phyloP scores from a whole-genome alignment of 2,888 invertebrate species.

The Standfussiana lucernea region DNA sequence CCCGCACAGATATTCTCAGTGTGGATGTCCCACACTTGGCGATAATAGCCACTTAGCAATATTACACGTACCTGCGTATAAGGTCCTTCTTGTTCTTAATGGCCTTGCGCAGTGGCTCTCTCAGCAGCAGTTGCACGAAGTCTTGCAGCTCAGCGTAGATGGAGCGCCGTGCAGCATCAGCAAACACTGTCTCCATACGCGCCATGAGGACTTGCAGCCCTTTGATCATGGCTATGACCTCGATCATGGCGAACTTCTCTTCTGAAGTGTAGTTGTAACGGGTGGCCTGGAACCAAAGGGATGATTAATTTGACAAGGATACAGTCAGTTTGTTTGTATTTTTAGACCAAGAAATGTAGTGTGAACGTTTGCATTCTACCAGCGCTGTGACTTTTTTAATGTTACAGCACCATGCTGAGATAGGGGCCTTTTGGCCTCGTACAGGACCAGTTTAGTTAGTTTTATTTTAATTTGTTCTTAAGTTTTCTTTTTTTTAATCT shows the following conservation, averaged over 20 bases:
- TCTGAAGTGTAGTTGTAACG: slow-evolving; percentile 99
- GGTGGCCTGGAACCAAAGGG: slow-evolving; percentile 92
- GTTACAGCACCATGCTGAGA: no score
- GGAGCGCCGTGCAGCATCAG: slow-evolving; percentile 91
- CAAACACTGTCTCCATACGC: slow-evolving; percentile 97
- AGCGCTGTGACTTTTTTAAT: no score
- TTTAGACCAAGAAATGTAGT: no score
- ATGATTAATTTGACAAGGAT: not conserved
- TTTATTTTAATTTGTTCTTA: no score
- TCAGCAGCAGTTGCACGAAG: slow-evolving; percentile 96
- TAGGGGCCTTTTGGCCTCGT: no score
- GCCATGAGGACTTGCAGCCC: slow-evolving; percentile 99
- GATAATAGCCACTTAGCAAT: not conserved
- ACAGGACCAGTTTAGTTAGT: no score
- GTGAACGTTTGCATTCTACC: no score
- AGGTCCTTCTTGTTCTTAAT: slow-evolving; percentile 99
- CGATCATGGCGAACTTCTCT: slow-evolving; percentile 99
- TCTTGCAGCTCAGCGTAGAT: slow-evolving; percentile 99
- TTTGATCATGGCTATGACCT: slow-evolving; percentile 99
- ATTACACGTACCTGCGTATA: slow-evolving; percentile 92
- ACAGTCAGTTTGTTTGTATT: no score
- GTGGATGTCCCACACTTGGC: no score
- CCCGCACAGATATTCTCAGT: no score
- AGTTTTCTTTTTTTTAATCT: no score
- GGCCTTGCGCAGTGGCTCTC: slow-evolving; percentile 98